Conservation (phyloP, 1,140 invertebrate genomes). For the Harlomillsia oculata region DNA sequence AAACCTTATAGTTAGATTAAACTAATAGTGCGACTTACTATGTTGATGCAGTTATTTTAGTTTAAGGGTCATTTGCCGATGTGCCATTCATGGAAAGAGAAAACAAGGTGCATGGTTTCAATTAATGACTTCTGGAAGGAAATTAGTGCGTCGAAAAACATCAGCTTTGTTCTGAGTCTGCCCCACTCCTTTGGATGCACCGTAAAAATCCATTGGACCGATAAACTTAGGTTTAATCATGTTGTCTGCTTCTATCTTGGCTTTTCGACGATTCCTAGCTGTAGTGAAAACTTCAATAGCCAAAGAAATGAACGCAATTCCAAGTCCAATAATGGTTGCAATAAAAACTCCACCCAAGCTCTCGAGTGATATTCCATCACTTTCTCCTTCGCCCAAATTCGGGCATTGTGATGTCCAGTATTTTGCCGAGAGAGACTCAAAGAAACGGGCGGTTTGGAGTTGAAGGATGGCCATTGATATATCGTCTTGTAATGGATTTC, state of each 20-base stretch:
- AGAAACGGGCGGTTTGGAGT: slow-evolving; percentile 72
- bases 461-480: slow-evolving; percentile 58
- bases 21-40: too few relatives aligned
- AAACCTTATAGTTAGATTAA: too few relatives aligned
- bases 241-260: slow-evolving; percentile 32
- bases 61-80: background rate
- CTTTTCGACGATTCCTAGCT: slow-evolving; percentile 29
- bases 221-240: slow-evolving; percentile 33
- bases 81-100: too few relatives aligned
- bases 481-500: slow-evolving; percentile 68
- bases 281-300: slow-evolving; percentile 35
- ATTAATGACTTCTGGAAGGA: slow-evolving; percentile 34
- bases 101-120: too few relatives aligned
- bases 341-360: slow-evolving; percentile 84
- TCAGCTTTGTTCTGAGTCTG: slow-evolving; percentile 23
- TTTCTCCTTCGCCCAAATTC: slow-evolving; percentile 45
- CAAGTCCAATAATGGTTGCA: slow-evolving; percentile 61
- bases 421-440: slow-evolving; percentile 62
- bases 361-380: slow-evolving; percentile 71
- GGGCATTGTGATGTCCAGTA: slow-evolving; percentile 55
- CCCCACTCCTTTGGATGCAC: slow-evolving; percentile 9
- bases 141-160: slow-evolving; percentile 20
- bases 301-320: slow-evolving; percentile 34
- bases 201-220: slow-evolving; percentile 35
- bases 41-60: too few relatives aligned